These are phyloP conservation scores for Atherinomorus stipes DNA, from an alignment of 2,113 vertebrate genomes.

Conservation along the genomic window DNA sequence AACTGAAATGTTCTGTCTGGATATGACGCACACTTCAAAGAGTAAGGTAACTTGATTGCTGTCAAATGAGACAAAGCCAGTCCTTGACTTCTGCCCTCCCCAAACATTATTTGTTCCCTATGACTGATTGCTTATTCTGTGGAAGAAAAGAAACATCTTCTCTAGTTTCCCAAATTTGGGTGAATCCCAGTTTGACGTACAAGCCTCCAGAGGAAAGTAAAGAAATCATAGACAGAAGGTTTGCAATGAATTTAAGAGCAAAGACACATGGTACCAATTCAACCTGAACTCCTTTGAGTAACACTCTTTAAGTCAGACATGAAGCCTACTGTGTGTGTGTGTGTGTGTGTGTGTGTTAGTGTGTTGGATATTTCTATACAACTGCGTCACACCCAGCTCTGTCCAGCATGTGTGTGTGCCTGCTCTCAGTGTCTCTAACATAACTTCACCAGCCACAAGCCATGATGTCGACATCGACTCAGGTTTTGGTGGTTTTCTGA, in stretches of 20 bases:
- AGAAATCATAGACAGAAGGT: constrained; percentile 50
- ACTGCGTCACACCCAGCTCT: constrained; percentile 21
- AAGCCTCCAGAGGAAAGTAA: constrained; percentile 55
- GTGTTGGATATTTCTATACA: constrained; percentile 13
- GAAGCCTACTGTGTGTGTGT: constrained; percentile 24
- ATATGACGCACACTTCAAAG: not conserved
- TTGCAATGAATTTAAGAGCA: constrained; percentile 46
- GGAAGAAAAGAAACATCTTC: constrained; percentile 18
- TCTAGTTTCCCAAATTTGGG: constrained; percentile 45
- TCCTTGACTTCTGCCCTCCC: constrained; percentile 19
- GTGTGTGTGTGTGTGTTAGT: constrained; percentile 26
- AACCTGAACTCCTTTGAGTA: constrained; percentile 48
- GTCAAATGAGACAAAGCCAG: constrained; percentile 16
- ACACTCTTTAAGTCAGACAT: constrained; percentile 36
- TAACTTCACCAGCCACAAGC: constrained; percentile 45
- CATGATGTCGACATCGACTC: constrained; percentile 52
- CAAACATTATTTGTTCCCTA: constrained; percentile 38
- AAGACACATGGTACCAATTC: constrained; percentile 72
- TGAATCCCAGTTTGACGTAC: constrained; percentile 54
- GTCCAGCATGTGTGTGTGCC: constrained; percentile 15
- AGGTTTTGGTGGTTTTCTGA: constrained; percentile 49
- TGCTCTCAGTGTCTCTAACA: constrained; percentile 19
- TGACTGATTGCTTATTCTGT: constrained; percentile 39
- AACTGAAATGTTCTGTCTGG: not conserved
- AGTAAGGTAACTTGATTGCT: not conserved